Evolutionary conservation across 2,888 invertebrate species (phyloP), one percentile per base, ranked within the genome.

Genomic region (Cyclophora punctaria): DNA sequence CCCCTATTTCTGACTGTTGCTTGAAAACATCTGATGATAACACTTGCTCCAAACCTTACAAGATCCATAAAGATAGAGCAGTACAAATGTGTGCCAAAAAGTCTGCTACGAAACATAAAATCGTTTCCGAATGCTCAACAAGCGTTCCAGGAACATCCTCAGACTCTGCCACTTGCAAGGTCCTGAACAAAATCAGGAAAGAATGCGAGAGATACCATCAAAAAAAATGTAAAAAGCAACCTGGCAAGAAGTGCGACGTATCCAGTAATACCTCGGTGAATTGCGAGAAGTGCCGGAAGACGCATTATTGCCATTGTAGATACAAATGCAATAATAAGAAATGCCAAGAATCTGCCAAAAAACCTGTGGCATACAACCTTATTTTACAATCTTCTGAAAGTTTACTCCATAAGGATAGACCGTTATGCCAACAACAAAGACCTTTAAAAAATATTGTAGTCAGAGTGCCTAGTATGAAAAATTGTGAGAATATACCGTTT

Each of bases 351-450:
- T 84, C 80, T 52, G 34, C 61, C 0, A 83, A 81, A 53, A 83
- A 80, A 60, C 75, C 83, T 45, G 70, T 88, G 0, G 88, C 88
- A 5, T 88, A 88, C 60, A 88, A 88, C 58, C 65, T 88, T 44
- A 83, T 88, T n/a, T 67, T 88, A 48, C 85, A 88, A 59, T 80
- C 85, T 5, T 85, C 87, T 1, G 88, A 88, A 41, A 85, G 85
- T 53, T 56, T 85, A 57, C 53, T 79, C 2, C 80, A 82, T 49
- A 85, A 86, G 48, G 83, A 83, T 35, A 62, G 71, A 0, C 50
- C 61, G 3, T 63, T 62, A 41, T 62, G 66, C 20, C 68, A 69
- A 34, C 63, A 58, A 42, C 55, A 59, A 20, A 71, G 71, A 3
- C 73, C 71, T 3, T 60, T 89, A 47, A 68, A 80, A 51, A 85